phyloP scores from a whole-genome alignment of 2,797 vertebrate species.

The Crenuchus spilurus region DNA sequence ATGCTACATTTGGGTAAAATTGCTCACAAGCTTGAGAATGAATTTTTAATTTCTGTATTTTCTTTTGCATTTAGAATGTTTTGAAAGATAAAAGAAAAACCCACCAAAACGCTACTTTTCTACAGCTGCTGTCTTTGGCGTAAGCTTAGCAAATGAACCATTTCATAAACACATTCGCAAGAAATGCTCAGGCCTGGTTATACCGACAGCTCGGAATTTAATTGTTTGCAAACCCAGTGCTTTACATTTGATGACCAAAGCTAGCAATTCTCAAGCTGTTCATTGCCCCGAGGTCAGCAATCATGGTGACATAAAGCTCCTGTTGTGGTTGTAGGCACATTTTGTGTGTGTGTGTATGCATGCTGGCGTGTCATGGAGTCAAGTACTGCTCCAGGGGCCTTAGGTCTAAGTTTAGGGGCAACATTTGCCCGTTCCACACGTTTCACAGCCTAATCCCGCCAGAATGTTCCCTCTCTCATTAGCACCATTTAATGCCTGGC shows the following conservation, averaged over 20 bases:
- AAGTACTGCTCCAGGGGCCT: constrained; percentile 8
- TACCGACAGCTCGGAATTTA: not conserved
- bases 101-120: constrained; percentile 5
- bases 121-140: constrained; percentile 11
- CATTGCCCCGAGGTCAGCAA: not conserved
- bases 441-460: constrained; percentile 44
- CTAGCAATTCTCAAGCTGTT: not conserved
- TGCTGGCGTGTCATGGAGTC: not conserved
- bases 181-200: constrained; percentile 13
- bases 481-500: constrained; percentile 56
- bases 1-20: not conserved
- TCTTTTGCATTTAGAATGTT: not conserved
- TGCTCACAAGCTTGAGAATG: not conserved
- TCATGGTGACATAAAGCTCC: not conserved
- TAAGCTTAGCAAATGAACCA: constrained; percentile 17
- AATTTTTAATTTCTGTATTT: not conserved
- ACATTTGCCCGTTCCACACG: constrained; percentile 41
- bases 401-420: constrained; percentile 8
- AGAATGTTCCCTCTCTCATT: constrained; percentile 58
- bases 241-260: not conserved
- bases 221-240: constrained; percentile 15
- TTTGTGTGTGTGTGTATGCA: not conserved
- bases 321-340: not conserved
- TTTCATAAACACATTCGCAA: constrained; percentile 26
- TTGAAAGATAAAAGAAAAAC: constrained; percentile 11